Evolutionary conservation across 2,113 vertebrate species (phyloP), one percentile per base, ranked within the genome.

Genomic region (Chionis minor): DNA sequence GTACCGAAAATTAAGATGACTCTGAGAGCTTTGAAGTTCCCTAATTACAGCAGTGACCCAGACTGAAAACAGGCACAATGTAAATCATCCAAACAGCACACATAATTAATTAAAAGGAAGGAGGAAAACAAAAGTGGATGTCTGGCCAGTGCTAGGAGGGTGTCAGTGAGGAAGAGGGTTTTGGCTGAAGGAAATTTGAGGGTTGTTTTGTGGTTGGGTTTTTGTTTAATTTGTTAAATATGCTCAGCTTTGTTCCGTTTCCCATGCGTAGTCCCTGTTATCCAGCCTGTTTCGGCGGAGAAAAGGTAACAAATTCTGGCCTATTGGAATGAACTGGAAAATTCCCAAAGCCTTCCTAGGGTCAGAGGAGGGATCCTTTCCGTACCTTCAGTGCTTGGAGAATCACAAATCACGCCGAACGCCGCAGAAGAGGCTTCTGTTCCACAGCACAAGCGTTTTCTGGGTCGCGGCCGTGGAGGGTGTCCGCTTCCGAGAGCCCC

Each of bases 241-340:
- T 23, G 45, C 51, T 62, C 51, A 40, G 28, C 59, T 70, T 56
- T 52, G 33, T 16, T 61, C 35, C 4, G 0, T 61, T 73, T 59
- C 35, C 2, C 2, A 0, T 4, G 18, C 4, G 2, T 4, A 27
- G 59, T 38, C n/a, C 19, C 22, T 7, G 7, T 21, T 40, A 19
- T 8, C 44, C 51, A 26, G 33, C 40, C 35, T 55, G 5, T 55
- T 78, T 20, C 49, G 24, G 30, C 32, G 69, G 22, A 61, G 44
- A 28, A 73, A 61, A 49, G 24, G 4, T 6, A 16, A 38, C 5
- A 10, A 67, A 62, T 78, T 51, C 70, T 33, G 59, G 16, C 15
- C 4, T 14, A 0, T 9, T 59, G 77, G 52, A 47, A n/a, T 1
- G 1, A 58, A 49, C 18, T 40, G 71, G 81, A 74, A 8, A 66